phyloP scores from a whole-genome alignment of 2,888 invertebrate species.

The Archips xylosteana region DNA sequence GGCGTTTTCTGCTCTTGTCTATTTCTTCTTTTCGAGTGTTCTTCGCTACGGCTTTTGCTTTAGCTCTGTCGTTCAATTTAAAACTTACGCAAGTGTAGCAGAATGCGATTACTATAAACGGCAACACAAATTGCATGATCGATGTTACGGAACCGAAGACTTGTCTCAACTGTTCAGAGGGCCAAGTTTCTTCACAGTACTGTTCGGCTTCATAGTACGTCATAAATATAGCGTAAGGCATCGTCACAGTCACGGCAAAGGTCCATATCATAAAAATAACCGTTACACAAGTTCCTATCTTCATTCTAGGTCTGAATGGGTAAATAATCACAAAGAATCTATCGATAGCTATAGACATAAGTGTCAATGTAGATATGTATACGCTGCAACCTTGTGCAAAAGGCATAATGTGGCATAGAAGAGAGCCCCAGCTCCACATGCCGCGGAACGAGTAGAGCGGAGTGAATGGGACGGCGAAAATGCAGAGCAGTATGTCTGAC shows the following conservation, averaged over 20 bases:
- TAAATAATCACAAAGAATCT: constrained; percentile 98
- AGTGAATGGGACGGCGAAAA: constrained; percentile 98
- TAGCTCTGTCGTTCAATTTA: constrained; percentile 93
- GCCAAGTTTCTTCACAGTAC: constrained; percentile 97
- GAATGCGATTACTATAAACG: constrained; percentile 96
- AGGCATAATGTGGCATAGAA: constrained; percentile 96
- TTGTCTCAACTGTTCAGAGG: constrained; percentile 91
- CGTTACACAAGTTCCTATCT: constrained; percentile 92
- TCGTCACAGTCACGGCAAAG: constrained; percentile 93
- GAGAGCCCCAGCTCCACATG: constrained; percentile 96
- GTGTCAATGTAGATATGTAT: constrained; percentile 98
- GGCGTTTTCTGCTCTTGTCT: constrained; percentile 94
- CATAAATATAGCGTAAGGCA: constrained; percentile 96
- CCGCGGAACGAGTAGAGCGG: constrained; percentile 97
- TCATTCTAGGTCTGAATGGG: constrained; percentile 97
- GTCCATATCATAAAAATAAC: constrained; percentile 97
- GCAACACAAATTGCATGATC: constrained; percentile 96
- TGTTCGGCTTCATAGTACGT: constrained; percentile 81
- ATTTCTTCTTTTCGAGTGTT: constrained; percentile 95
- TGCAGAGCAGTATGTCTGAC: constrained; percentile 96
- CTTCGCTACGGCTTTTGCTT: constrained; percentile 93
- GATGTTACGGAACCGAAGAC: constrained; percentile 95
- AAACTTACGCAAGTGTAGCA: constrained; percentile 97
- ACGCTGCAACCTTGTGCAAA: constrained; percentile 98
- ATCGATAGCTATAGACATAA: constrained; percentile 99